phyloP scores from a whole-genome alignment of 2,888 invertebrate species.

The Cetonia aurata region DNA sequence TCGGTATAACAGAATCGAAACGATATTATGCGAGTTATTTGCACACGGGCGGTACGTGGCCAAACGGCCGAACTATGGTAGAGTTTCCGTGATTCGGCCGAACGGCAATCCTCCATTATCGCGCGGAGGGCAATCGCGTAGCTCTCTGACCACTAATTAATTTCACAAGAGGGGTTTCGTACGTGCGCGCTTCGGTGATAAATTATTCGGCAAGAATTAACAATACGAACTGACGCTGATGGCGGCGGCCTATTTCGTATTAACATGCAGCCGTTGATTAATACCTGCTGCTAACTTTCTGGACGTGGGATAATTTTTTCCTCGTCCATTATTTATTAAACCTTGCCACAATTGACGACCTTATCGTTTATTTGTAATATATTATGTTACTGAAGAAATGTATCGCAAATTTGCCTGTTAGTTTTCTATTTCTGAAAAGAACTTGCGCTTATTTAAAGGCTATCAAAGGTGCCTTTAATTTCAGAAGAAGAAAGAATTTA shows the following conservation, averaged over 20 bases:
- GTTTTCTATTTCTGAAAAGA: too few relatives aligned
- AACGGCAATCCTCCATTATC: conserved; percentile 37
- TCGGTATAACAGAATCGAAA: conserved; percentile 35
- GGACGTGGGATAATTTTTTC: too few relatives aligned
- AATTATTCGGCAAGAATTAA: conserved; percentile 40
- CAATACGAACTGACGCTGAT: conserved; percentile 38
- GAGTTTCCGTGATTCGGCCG: conserved; percentile 30
- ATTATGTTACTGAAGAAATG: too few relatives aligned
- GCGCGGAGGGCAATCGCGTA: conserved; percentile 34
- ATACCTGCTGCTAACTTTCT: conserved; percentile 13
- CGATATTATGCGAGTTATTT: conserved; percentile 47
- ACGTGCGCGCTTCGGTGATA: conserved; percentile 32
- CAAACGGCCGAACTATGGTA: conserved; percentile 14
- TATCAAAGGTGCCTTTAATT: too few relatives aligned
- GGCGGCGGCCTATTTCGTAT: conserved; percentile 24
- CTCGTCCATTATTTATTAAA: too few relatives aligned
- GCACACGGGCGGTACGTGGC: neutral
- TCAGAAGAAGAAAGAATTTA: too few relatives aligned
- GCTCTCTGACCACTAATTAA: conserved; percentile 38
- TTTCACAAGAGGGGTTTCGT: conserved; percentile 31
- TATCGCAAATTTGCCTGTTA: too few relatives aligned
- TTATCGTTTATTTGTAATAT: too few relatives aligned
- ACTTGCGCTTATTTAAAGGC: too few relatives aligned
- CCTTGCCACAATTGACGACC: too few relatives aligned
- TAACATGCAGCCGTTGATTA: conserved; percentile 28